These are phyloP conservation scores for Scolopax bukidnonensis DNA, from an alignment of 2,797 vertebrate species.

Conservation along the genomic window DNA sequence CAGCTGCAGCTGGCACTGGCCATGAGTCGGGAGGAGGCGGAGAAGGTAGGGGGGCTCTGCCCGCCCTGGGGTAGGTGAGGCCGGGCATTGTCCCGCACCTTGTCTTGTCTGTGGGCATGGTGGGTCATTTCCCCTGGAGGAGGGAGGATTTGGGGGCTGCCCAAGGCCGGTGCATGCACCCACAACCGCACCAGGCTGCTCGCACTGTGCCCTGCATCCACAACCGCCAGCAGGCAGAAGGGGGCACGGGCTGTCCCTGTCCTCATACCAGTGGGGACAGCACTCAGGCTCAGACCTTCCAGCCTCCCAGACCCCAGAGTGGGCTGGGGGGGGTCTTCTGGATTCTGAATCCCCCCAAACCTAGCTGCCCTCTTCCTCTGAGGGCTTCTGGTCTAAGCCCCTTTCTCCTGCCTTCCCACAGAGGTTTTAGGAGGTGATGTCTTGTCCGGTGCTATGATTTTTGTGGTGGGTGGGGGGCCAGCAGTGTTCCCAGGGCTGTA, in stretches of 20 bases:
- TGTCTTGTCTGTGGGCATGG: background rate
- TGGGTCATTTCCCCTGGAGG: background rate
- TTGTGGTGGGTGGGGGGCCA: background rate
- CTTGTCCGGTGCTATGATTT: background rate
- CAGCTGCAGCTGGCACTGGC: conserved; percentile 94
- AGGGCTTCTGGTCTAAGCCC: background rate
- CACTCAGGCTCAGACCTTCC: background rate
- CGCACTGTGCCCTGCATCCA: rapidly evolving
- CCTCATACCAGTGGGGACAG: background rate
- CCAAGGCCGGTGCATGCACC: background rate
- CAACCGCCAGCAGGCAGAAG: rapidly evolving
- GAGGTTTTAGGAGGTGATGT: background rate
- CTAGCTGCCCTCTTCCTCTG: background rate
- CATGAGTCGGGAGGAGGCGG: conserved; percentile 95
- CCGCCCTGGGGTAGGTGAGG: rapidly evolving
- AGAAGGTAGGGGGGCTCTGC: conserved; percentile 84
- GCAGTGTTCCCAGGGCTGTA: background rate
- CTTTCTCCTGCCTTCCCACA: background rate
- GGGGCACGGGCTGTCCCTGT: background rate
- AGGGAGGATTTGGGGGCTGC: background rate
- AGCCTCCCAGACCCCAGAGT: background rate
- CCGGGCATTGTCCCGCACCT: background rate
- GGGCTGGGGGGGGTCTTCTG: background rate
- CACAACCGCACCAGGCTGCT: background rate
- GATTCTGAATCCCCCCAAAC: background rate